Evolutionary conservation across 1,140 invertebrate genomes (phyloP), one percentile per base, ranked within the genome.

Genomic region (Drosophila parabipectinata): DNA sequence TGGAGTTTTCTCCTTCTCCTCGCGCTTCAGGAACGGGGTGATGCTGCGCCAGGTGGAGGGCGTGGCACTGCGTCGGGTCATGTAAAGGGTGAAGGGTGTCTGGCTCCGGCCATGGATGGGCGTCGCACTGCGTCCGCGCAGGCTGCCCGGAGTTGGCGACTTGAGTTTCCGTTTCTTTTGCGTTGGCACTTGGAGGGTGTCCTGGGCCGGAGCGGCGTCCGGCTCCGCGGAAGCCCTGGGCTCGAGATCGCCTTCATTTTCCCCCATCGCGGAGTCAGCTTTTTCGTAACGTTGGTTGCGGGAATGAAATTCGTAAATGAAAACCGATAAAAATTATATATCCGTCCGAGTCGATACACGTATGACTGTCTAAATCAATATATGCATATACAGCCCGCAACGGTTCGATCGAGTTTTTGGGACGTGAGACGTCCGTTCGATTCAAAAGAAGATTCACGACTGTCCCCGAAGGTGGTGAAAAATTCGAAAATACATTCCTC

Each of bases 1-100:
- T 26, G 91, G 91, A 39, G 91, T 92, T 72, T 92, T 92, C 58
- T 92, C 91, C 51, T 90, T 90, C 15, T 92, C 91, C 56, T 92
- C 91, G n/a, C 91, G 90, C 50, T 90, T 90, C 37, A 92, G 61
- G 57, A 92, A 92, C 0, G 91, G 91, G 9, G 91, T 92, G 34
- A 92, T 92, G 58, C 91, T 92, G 12, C 91, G 87, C 90, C 88
- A 91, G 75, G 84, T 87, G 26, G 91, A 91, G 1, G 91, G 91
- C 44, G 91, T 92, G 37, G 90, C 90, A 75, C 91, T 92, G 48
- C 91, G 81, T 30, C 91, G 81, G 7, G 64, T 85, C 75, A 92
- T 78, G 57, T 91, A 91, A 28, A 91, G 61, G 10, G 67, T 79
- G 28, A 91, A 91, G 14, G 91, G 91, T 2, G 91, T 92, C 54